Conservation (phyloP, 2,888 invertebrate species). For the Seira musarum region DNA sequence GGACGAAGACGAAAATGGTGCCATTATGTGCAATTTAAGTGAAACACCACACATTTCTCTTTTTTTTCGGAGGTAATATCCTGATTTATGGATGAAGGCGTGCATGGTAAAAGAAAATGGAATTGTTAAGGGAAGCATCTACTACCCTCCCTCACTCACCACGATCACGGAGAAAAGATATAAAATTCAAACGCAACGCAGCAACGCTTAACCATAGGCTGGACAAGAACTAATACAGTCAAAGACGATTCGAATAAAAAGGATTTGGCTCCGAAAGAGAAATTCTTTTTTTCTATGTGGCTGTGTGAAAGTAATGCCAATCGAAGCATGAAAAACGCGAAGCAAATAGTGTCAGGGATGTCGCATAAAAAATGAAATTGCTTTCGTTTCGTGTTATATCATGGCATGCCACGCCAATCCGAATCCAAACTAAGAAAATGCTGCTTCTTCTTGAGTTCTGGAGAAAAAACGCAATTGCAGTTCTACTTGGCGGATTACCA, state of each 20-base stretch:
- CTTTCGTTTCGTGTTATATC: background rate
- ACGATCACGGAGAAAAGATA: background rate
- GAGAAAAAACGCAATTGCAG: constrained; percentile 7
- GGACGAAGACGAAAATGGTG: background rate
- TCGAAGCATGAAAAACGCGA: no score
- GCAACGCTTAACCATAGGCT: no score
- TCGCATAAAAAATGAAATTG: constrained; percentile 5
- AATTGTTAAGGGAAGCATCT: background rate
- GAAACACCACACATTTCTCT: constrained; percentile 14
- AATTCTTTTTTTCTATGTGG: no score
- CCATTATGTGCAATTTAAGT: constrained; percentile 31
- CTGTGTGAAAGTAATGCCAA: no score
- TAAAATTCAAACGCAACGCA: background rate
- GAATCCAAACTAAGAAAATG: no score
- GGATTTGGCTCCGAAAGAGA: background rate
- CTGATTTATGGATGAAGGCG: constrained; percentile 35
- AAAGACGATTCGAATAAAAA: background rate
- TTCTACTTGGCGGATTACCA: background rate
- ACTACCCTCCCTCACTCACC: background rate
- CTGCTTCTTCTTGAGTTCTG: background rate
- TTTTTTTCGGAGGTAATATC: constrained; percentile 21
- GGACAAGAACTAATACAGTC: no score
- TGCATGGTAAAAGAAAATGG: constrained; percentile 22
- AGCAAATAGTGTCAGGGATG: constrained; percentile 40
- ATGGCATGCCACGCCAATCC: background rate